phyloP scores from a whole-genome alignment of 2,113 vertebrate genomes.

The Gallinago paraguaiae region DNA sequence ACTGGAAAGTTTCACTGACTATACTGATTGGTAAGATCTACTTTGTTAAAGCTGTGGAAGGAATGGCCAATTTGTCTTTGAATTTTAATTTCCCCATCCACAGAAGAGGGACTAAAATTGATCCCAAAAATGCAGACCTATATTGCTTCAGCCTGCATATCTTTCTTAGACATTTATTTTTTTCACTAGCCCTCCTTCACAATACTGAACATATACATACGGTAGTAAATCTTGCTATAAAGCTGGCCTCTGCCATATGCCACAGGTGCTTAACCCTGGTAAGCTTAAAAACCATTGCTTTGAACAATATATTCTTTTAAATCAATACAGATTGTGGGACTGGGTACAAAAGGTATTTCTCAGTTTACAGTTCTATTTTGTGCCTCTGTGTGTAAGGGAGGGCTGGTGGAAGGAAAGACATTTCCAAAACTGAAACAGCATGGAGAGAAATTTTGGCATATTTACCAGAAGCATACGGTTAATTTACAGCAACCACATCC shows the following conservation, averaged over 20 bases:
- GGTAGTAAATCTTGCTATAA: background rate
- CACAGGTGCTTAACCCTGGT: background rate
- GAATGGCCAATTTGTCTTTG: background rate
- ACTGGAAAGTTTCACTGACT: background rate
- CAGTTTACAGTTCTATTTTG: background rate
- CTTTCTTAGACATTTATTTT: background rate
- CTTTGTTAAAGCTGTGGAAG: background rate
- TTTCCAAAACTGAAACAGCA: background rate
- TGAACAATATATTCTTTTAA: background rate
- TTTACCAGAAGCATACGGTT: background rate
- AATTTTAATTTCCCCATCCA: background rate
- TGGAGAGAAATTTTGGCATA: background rate
- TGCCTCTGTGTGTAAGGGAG: background rate
- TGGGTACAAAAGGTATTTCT: background rate
- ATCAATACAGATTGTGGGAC: background rate
- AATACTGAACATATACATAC: background rate
- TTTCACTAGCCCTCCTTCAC: background rate
- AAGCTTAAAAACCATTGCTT: background rate
- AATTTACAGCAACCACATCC: constrained; percentile 1
- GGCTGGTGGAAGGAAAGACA: background rate
- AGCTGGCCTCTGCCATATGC: background rate
- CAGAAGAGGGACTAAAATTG: background rate
- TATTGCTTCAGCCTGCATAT: background rate
- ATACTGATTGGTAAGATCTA: background rate
- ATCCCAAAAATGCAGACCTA: background rate